These are phyloP conservation scores for Otis tarda DNA, from an alignment of 2,113 vertebrate genomes.

Conservation along the genomic window DNA sequence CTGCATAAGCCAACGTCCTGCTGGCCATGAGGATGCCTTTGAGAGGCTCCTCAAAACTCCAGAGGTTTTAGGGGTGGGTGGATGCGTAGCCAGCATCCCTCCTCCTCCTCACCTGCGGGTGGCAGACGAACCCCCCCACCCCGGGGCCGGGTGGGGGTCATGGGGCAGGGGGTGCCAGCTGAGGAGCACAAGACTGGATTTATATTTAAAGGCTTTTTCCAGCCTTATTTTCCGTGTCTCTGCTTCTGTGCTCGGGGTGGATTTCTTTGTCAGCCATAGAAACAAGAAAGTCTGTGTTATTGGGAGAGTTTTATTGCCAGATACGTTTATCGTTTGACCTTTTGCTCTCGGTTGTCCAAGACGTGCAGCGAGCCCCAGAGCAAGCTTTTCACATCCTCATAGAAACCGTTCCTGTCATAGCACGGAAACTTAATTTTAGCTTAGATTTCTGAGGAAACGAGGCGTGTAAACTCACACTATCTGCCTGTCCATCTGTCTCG, in stretches of 20 bases:
- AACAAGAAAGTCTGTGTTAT: background rate
- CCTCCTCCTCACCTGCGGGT: background rate
- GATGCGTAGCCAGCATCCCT: background rate
- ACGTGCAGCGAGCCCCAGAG: background rate
- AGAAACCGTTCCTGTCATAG: background rate
- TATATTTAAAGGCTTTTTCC: background rate
- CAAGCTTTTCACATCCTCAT: background rate
- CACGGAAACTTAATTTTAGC: background rate
- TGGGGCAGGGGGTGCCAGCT: background rate
- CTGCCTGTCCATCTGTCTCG: background rate
- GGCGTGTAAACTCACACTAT: background rate
- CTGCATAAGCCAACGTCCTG: background rate
- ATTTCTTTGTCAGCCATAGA: background rate
- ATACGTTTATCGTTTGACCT: background rate
- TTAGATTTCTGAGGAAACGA: background rate
- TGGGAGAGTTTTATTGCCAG: background rate
- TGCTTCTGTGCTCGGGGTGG: rapidly evolving
- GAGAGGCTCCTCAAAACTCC: background rate
- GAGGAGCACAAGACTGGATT: background rate
- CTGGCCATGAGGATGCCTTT: background rate
- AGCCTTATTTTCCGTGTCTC: background rate
- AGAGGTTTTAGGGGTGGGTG: rapidly evolving
- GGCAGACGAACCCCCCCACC: background rate
- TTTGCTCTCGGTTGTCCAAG: background rate
- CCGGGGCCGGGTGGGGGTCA: rapidly evolving